Evolutionary conservation across 1,140 invertebrate species (phyloP), one percentile per base, ranked within the genome.

Genomic region (Protaetia brevitarsis): DNA sequence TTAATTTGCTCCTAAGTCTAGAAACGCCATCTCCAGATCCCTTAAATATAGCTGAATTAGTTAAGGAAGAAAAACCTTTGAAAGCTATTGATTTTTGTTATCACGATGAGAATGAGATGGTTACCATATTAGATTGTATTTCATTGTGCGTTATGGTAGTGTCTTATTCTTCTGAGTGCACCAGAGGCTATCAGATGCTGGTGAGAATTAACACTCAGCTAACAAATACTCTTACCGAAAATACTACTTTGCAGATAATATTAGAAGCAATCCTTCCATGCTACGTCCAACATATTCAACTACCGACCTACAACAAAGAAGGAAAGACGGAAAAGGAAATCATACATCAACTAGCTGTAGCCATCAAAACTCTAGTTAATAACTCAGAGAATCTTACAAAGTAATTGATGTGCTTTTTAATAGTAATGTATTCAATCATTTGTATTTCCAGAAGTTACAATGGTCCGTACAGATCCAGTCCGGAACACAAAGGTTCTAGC

Each of bases 11-110:
- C 5, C 77, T 97, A 59, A 95, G 94, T 64, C 80, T 98, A 62
- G 95, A 97, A 79, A 94, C 93, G 29, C 92, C 94, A 10, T 94
- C 93, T 0, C 91, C 92, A 0, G 97, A 99, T 83, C 94, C 93
- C 1, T 82, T 99, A 0, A 94, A 97, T 73, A 97, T 99, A 69
- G 89, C 96, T 6, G 95, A 98, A 78, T 77, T 99, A 28, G 95
- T 99, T 0, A 93, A 96, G 75, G 93, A 96, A 76, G 93, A 96
- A 23, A 98, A 98, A 79, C 97, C 97, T 0, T 81, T 99, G 1
- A 94, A 94, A 79, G 95, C 97, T 0, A 90, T 99, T 66, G 97
- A 98, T 79, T 96, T 98, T 79, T 98, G 96, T 78, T 98, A 98
- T 78, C 90, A 95, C 68, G 95, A 97, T 74, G 96, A 98, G 75